Conservation (phyloP, 2,797 vertebrate genomes). For the Neoniphon sammara region DNA sequence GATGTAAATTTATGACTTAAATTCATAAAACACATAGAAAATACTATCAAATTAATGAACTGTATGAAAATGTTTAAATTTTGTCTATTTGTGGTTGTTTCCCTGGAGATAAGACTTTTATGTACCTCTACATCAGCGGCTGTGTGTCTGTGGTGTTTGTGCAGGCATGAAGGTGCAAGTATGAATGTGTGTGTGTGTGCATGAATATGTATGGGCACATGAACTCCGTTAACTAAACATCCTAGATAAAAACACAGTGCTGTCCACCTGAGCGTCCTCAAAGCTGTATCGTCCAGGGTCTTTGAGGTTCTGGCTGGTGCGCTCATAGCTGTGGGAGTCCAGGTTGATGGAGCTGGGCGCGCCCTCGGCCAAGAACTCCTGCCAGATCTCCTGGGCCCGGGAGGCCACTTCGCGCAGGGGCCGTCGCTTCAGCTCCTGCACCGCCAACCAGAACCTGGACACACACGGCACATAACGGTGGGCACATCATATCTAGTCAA, state of each 20-base stretch:
- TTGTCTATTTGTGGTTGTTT: too few relatives aligned
- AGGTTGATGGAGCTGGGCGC: slow-evolving; percentile 95
- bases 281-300: slow-evolving; percentile 95
- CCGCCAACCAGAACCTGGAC: slow-evolving; percentile 93
- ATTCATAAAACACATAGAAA: not conserved
- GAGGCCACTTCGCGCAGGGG: slow-evolving; percentile 90
- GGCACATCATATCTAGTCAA: not conserved
- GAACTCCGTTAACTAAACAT: too few relatives aligned
- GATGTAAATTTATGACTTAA: not conserved
- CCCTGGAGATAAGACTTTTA: too few relatives aligned
- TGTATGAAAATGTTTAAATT: too few relatives aligned
- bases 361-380: slow-evolving; percentile 94
- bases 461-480: not conserved
- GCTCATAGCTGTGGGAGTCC: slow-evolving; percentile 97
- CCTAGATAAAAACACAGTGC: slow-evolving; percentile 4
- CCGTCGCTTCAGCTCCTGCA: slow-evolving; percentile 93
- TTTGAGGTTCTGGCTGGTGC: slow-evolving; percentile 95
- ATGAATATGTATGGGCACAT: not conserved
- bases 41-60: not conserved
- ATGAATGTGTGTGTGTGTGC: slow-evolving; percentile 1
- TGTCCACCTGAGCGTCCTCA: slow-evolving; percentile 94
- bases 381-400: slow-evolving; percentile 95
- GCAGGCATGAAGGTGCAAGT: not conserved
- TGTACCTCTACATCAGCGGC: not conserved
- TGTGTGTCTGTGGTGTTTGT: not conserved